Conservation (phyloP, 2,888 invertebrate species). For the Nomada fucata region DNA sequence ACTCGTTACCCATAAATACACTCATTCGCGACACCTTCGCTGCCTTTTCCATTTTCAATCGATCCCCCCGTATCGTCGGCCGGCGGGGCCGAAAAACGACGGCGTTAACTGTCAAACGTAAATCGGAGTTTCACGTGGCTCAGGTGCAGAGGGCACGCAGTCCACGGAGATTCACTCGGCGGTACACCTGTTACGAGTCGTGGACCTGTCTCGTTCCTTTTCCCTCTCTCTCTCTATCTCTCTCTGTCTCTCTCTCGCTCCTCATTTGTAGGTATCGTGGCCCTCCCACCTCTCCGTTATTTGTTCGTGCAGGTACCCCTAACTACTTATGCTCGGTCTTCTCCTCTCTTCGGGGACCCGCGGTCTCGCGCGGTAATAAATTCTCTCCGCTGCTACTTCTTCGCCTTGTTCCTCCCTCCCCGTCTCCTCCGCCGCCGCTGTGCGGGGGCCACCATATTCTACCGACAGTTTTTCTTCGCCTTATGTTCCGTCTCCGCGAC, state of each 20-base stretch:
- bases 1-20: background rate
- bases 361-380: constrained; percentile 73
- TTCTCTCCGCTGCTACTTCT: constrained; percentile 69
- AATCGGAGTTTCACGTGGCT: constrained; percentile 48
- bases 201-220: constrained; percentile 50
- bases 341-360: constrained; percentile 55
- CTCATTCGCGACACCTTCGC: background rate
- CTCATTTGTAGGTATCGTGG: constrained; percentile 71
- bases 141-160: constrained; percentile 46
- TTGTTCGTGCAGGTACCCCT: constrained; percentile 68
- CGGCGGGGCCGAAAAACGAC: constrained; percentile 46
- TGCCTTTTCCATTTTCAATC: constrained; percentile 25
- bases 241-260: constrained; percentile 52
- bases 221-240: constrained; percentile 49
- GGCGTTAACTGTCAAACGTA: constrained; percentile 55
- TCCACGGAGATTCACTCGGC: constrained; percentile 45
- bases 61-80: constrained; percentile 45
- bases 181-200: constrained; percentile 70
- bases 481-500: constrained; percentile 44
- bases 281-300: constrained; percentile 68
- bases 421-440: background rate
- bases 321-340: constrained; percentile 61
- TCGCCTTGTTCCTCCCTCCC: constrained; percentile 54
- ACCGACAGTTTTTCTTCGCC: constrained; percentile 59
- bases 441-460: constrained; percentile 47